phyloP scores from a whole-genome alignment of 2,888 invertebrate species.

The Macaria notata region DNA sequence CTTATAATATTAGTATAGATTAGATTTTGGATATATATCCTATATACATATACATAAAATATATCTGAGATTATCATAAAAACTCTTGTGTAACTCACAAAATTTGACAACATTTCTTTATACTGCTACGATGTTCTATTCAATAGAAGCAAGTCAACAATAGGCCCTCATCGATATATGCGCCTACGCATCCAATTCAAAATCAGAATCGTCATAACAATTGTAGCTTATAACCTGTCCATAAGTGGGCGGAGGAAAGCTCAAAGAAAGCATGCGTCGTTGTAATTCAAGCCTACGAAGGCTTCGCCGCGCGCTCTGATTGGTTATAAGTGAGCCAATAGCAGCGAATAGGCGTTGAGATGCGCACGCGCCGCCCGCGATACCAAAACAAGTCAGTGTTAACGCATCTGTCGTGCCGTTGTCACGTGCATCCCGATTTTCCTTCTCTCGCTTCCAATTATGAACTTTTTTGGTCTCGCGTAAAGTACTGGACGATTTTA shows the following conservation, averaged over 20 bases:
- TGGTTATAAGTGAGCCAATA: constrained; percentile 61
- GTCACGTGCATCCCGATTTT: constrained; percentile 51
- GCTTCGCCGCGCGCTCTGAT: constrained; percentile 59
- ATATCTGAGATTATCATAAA: too few species aligned
- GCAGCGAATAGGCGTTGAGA: constrained; percentile 51
- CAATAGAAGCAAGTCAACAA: constrained; percentile 38
- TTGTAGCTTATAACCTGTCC: constrained; percentile 62
- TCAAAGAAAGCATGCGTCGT: constrained; percentile 48
- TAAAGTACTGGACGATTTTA: constrained; percentile 38
- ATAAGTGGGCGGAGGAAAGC: constrained; percentile 69
- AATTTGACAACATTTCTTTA: too few species aligned
- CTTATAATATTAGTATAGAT: too few species aligned
- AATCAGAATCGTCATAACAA: constrained; percentile 53
- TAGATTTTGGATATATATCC: too few species aligned
- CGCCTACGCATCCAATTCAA: constrained; percentile 59
- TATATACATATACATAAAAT: too few species aligned
- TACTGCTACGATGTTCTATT: too few species aligned
- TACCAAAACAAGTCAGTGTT: constrained; percentile 59
- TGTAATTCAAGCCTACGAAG: constrained; percentile 40
- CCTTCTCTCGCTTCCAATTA: constrained; percentile 52
- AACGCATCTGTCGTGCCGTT: constrained; percentile 67
- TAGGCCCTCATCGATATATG: constrained; percentile 54
- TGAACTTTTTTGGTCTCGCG: constrained; percentile 62
- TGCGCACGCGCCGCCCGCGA: constrained; percentile 75
- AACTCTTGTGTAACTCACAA: too few species aligned